A percentile compares a stretch with the other conserved stretches of the same genome.
Evolutionary conservation across 2,888 invertebrate genomes (phyloP).

Genomic region (Stenodera caucasica): DNA sequence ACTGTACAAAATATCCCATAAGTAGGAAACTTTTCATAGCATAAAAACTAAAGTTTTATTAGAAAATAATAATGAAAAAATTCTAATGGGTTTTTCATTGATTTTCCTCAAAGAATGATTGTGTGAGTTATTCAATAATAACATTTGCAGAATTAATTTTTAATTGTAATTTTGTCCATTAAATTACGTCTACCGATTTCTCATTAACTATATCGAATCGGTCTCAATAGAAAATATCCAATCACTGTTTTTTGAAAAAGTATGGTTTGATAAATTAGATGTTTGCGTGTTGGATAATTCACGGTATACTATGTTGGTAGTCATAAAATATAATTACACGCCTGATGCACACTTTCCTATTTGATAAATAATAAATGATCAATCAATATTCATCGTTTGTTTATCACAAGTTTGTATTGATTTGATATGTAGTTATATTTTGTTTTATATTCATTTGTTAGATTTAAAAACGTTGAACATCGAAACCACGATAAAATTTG

Average conservation of each 20-base stretch:
- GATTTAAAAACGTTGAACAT: too few relatives aligned
- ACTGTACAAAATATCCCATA: not conserved
- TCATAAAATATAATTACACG: slow-evolving; percentile 32
- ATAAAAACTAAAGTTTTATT: not conserved
- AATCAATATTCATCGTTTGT: slow-evolving; percentile 17
- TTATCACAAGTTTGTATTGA: not conserved
- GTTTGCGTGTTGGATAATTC: slow-evolving; percentile 30
- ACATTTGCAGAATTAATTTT: not conserved
- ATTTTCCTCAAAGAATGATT: not conserved
- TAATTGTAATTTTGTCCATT: not conserved
- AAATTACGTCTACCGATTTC: too few relatives aligned
- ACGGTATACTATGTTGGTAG: slow-evolving; percentile 25
- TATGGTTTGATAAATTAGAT: slow-evolving; percentile 30
- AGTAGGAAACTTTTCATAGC: not conserved
- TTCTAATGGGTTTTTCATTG: slow-evolving; percentile 4
- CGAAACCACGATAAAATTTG: too few relatives aligned
- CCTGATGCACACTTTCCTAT: slow-evolving; percentile 26
- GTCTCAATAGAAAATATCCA: not conserved
- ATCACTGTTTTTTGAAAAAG: slow-evolving; percentile 21
- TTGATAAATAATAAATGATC: slow-evolving; percentile 24
- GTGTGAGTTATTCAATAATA: too few relatives aligned
- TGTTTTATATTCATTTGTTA: not conserved
- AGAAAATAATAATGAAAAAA: slow-evolving; percentile 5
- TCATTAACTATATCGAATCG: not conserved
- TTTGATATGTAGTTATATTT: not conserved